Conservation (phyloP, 2,797 vertebrate species). For the Hemitrygon akajei region DNA sequence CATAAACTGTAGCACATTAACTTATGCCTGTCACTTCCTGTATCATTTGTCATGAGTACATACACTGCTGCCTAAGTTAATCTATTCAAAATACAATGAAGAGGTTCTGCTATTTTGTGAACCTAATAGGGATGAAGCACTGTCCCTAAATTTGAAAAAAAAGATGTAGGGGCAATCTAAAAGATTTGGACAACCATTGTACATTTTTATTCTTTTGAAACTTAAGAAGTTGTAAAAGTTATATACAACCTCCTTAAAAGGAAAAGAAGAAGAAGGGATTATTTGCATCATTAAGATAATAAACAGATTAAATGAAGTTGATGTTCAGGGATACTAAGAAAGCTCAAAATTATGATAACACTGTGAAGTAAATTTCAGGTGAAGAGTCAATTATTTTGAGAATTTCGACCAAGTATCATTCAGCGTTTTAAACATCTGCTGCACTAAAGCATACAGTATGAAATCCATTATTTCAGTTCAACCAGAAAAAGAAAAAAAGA, state of each 20-base stretch:
- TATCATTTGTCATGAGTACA: background rate
- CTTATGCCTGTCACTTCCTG: background rate
- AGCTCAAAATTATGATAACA: background rate
- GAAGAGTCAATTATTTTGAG: background rate
- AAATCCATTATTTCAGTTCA: background rate
- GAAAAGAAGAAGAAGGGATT: background rate
- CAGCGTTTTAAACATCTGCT: background rate
- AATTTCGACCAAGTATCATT: background rate
- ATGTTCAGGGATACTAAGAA: background rate
- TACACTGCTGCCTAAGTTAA: background rate
- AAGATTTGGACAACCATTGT: background rate
- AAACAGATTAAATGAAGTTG: background rate
- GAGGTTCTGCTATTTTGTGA: background rate
- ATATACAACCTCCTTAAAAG: background rate
- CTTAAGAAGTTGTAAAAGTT: background rate
- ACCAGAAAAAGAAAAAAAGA: background rate
- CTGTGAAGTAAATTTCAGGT: background rate
- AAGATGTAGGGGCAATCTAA: background rate
- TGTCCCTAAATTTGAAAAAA: background rate
- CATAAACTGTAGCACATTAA: too few species aligned
- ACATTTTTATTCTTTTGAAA: background rate
- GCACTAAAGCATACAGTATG: background rate
- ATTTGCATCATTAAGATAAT: background rate
- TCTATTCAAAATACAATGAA: background rate
- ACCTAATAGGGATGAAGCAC: background rate